Evolutionary conservation across 2,888 invertebrate genomes (phyloP).

Genomic region (Pyrocoelia pectoralis): DNA sequence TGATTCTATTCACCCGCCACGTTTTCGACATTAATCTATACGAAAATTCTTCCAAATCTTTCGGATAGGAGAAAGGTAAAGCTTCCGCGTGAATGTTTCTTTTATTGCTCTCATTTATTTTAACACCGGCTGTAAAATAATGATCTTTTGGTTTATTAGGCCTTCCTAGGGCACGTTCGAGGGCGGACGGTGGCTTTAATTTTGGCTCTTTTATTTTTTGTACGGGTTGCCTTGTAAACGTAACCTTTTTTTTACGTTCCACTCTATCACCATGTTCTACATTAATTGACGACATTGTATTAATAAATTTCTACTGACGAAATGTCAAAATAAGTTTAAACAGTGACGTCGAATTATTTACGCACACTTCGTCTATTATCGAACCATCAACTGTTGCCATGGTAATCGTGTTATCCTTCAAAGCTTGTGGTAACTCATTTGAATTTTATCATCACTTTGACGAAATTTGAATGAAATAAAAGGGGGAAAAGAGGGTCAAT

Average conservation of each 20-base stretch:
- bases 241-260: not conserved
- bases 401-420: not conserved
- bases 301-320: not conserved
- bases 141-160: slow-evolving; percentile 43
- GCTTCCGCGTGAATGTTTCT: slow-evolving; percentile 55
- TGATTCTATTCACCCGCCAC: slow-evolving; percentile 50
- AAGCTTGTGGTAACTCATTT: not conserved
- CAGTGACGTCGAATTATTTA: not conserved
- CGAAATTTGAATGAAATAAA: not conserved
- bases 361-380: not conserved
- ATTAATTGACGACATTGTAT: slow-evolving; percentile 1
- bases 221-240: not conserved
- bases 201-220: slow-evolving; percentile 14
- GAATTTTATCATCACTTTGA: not conserved
- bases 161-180: slow-evolving; percentile 45
- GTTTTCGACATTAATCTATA: slow-evolving; percentile 58
- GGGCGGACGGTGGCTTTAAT: slow-evolving; percentile 39
- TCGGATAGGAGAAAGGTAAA: slow-evolving; percentile 59
- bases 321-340: not conserved
- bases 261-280: not conserved
- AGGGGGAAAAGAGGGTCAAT: not conserved
- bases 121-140: slow-evolving; percentile 49
- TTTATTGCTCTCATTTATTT: slow-evolving; percentile 45
- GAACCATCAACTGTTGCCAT: slow-evolving; percentile 9
- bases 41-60: slow-evolving; percentile 58